A percentile compares a stretch with the other conserved stretches of the same genome.
Conservation (phyloP, 1,140 invertebrate genomes). For the Heliconius hewitsoni region DNA sequence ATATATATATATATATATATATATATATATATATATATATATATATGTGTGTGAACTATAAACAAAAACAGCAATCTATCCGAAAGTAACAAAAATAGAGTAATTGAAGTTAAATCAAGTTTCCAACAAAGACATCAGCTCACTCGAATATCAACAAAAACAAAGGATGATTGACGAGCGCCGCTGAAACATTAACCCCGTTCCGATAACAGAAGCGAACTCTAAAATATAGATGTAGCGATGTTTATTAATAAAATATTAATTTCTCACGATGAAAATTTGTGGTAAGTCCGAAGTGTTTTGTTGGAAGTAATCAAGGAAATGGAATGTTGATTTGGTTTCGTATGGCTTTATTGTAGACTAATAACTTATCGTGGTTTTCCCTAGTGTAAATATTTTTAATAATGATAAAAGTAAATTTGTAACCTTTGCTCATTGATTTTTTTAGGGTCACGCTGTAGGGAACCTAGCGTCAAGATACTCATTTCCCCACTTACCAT, state of each 20-base stretch:
- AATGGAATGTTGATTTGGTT: background rate
- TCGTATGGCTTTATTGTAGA: background rate
- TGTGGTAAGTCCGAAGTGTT: background rate
- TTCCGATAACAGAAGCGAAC: slow-evolving; percentile 1
- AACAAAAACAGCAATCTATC: background rate
- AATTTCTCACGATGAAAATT: background rate
- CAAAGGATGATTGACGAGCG: slow-evolving; percentile 11
- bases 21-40: too few species aligned
- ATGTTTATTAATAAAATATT: background rate
- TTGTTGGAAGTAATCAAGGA: background rate
- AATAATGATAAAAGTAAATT: too few species aligned
- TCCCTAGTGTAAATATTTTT: too few species aligned
- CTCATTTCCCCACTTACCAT: background rate
- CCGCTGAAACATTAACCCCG: slow-evolving; percentile 9
- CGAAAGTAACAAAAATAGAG: background rate
- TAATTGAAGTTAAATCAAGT: slow-evolving; percentile 6
- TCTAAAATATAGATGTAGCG: background rate
- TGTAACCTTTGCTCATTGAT: too few species aligned
- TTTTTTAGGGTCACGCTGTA: too few species aligned
- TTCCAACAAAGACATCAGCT: slow-evolving; percentile 13
- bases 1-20: too few species aligned
- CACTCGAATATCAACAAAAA: slow-evolving; percentile 2
- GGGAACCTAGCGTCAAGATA: background rate
- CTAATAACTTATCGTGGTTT: too few species aligned
- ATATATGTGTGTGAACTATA: background rate